A percentile compares a stretch with the other conserved stretches of the same genome.
These are phyloP conservation scores for Paralinhomoeus sp. DNA, from an alignment of 2,888 invertebrate genomes.

Conservation along the genomic window DNA sequence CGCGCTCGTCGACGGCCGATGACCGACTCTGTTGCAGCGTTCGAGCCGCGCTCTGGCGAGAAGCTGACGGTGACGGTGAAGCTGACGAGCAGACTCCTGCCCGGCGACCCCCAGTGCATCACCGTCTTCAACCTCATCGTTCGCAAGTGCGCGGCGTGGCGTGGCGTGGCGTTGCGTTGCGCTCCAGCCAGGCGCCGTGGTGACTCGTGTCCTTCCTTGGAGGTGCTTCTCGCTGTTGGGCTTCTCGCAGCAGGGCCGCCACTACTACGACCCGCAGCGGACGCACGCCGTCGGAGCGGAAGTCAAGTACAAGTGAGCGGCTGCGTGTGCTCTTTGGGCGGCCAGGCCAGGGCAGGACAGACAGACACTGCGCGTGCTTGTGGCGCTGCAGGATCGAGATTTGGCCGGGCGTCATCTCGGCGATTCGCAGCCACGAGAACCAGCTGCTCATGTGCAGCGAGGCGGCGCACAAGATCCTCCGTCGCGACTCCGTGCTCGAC, in stretches of 20 bases:
- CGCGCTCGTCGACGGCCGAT: too few relatives aligned
- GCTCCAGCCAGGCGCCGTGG: too few relatives aligned
- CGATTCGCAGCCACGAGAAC: constrained; percentile 56
- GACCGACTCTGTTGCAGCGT: constrained; percentile 1
- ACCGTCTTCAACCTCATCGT: constrained; percentile 21
- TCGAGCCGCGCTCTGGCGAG: constrained; percentile 9
- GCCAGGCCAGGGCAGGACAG: too few relatives aligned
- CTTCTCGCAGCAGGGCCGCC: constrained; percentile 18
- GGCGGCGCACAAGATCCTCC: constrained; percentile 56
- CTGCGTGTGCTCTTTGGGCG: too few relatives aligned
- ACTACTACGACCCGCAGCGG: constrained; percentile 25
- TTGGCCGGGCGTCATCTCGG: constrained; percentile 38
- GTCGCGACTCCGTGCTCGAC: constrained; percentile 47
- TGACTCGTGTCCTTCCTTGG: constrained; percentile 3
- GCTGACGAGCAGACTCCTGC: constrained; percentile 12
- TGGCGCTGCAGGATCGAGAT: constrained; percentile 23
- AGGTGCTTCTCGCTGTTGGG: constrained; percentile 17
- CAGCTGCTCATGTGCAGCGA: constrained; percentile 53
- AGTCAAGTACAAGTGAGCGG: constrained; percentile 34
- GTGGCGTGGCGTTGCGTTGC: too few relatives aligned
- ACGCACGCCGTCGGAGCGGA: constrained; percentile 34
- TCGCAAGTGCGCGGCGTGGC: too few relatives aligned
- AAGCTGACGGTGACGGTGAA: constrained; percentile 15
- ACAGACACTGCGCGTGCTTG: too few relatives aligned
- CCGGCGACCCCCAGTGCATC: constrained; percentile 18